These are phyloP conservation scores for Coendou prehensilis DNA, from an alignment of 2,797 vertebrate species.

Conservation along the genomic window DNA sequence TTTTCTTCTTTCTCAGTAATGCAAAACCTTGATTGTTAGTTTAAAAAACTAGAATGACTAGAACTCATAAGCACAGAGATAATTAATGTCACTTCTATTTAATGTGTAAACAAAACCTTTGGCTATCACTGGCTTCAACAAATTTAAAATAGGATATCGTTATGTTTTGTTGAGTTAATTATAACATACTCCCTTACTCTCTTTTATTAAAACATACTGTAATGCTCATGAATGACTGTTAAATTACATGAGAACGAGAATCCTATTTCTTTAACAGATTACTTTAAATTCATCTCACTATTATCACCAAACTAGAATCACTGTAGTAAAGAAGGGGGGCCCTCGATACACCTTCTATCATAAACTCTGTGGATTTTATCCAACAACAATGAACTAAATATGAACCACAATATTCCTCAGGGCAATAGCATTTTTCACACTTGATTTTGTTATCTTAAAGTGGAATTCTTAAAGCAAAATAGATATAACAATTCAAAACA, in stretches of 20 bases:
- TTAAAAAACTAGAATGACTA: neutral
- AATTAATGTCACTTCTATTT: neutral
- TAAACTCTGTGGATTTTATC: neutral
- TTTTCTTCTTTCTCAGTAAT: neutral
- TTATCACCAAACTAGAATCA: neutral
- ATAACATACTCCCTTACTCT: neutral
- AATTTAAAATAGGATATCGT: neutral
- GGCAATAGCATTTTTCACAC: neutral
- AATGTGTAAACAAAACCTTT: neutral
- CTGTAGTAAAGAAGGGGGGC: neutral
- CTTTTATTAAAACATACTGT: neutral
- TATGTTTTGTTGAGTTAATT: neutral
- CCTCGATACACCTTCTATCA: neutral
- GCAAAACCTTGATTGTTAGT: neutral
- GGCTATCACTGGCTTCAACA: neutral
- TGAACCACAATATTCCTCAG: neutral
- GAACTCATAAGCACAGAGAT: neutral
- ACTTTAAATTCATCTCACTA: neutral
- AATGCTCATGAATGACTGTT: neutral
- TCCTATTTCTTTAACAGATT: neutral
- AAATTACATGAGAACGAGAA: neutral
- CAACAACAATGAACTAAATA: neutral
- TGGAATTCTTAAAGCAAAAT: slow-evolving; percentile 31
- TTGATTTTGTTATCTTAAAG: neutral
- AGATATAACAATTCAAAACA: slow-evolving; percentile 46